Evolutionary conservation across 2,888 invertebrate genomes (phyloP).

Genomic region (Amaurobius ferox): DNA sequence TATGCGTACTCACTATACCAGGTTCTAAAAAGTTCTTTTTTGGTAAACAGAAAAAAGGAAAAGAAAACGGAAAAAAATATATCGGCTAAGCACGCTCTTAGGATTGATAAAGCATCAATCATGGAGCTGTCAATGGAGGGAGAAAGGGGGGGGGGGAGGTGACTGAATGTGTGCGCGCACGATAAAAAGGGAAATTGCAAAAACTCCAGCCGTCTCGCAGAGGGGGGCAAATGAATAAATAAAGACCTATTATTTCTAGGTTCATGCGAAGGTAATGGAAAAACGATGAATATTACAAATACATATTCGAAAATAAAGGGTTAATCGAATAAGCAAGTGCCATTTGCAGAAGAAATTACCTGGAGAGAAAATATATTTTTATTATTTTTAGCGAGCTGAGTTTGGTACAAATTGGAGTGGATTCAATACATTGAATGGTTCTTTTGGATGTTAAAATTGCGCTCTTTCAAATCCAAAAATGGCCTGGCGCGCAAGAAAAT

Average conservation of each 20-base stretch:
- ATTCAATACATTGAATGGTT: no score
- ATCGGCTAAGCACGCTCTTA: slow-evolving; percentile 39
- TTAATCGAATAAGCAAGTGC: slow-evolving; percentile 1
- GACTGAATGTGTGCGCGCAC: slow-evolving; percentile 52
- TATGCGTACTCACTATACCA: slow-evolving; percentile 7
- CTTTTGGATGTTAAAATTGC: no score
- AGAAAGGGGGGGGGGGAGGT: slow-evolving; percentile 9
- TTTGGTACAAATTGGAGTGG: no score
- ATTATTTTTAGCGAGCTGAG: no score
- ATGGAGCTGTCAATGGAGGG: slow-evolving; percentile 68
- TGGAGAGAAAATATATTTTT: no score
- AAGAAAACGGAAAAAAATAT: slow-evolving; percentile 18
- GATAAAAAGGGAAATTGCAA: slow-evolving; percentile 55
- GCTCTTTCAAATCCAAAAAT: no score
- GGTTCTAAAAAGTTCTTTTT: slow-evolving; percentile 51
- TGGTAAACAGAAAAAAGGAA: slow-evolving; percentile 37
- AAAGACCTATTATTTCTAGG: slow-evolving; percentile 69
- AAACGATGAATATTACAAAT: slow-evolving; percentile 6
- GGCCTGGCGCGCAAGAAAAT: no score
- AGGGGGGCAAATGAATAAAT: slow-evolving; percentile 67
- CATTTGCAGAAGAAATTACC: background rate
- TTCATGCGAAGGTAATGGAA: slow-evolving; percentile 12
- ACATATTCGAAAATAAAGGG: background rate
- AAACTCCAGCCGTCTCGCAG: slow-evolving; percentile 41
- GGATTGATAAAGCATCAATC: slow-evolving; percentile 73